Evolutionary conservation across 1,140 invertebrate genomes (phyloP).

Genomic region (Euwallacea fornicatus): DNA sequence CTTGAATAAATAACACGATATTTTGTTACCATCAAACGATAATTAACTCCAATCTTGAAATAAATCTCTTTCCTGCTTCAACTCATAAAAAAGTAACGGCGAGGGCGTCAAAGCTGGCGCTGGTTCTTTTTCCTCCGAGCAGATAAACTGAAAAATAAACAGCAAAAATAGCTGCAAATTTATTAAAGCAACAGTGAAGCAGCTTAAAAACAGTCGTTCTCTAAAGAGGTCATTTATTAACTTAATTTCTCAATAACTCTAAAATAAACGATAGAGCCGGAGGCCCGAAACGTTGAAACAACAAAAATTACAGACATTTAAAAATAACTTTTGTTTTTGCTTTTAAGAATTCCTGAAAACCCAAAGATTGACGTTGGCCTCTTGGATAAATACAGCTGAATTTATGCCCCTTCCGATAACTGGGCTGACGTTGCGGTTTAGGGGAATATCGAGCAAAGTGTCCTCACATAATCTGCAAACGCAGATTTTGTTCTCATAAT

Average conservation of each 20-base stretch:
- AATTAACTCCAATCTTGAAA: neutral
- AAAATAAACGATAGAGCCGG: constrained; percentile 1
- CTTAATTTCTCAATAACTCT: constrained; percentile 19
- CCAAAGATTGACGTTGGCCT: constrained; percentile 23
- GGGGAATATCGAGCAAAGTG: too few relatives aligned
- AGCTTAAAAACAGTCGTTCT: too few relatives aligned
- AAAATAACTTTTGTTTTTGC: constrained; percentile 27
- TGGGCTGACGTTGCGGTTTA: neutral
- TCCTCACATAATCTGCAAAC: too few relatives aligned
- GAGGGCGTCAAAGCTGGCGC: too few relatives aligned
- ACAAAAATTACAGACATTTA: constrained; percentile 24
- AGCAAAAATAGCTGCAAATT: too few relatives aligned
- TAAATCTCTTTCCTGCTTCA: too few relatives aligned
- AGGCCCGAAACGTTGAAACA: constrained; percentile 3
- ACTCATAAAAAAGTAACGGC: too few relatives aligned
- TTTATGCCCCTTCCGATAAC: constrained; percentile 12
- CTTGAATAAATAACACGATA: constrained; percentile 6
- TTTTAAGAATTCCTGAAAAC: constrained; percentile 16
- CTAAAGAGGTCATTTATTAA: constrained; percentile 15
- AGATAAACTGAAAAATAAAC: too few relatives aligned
- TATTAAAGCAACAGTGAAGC: too few relatives aligned
- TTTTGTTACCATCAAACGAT: neutral
- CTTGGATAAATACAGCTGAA: constrained; percentile 28
- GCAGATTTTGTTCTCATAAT: too few relatives aligned
- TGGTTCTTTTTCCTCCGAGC: too few relatives aligned